These are phyloP conservation scores for Rhyzopertha dominica DNA, from an alignment of 1,140 invertebrate species.

Conservation along the genomic window DNA sequence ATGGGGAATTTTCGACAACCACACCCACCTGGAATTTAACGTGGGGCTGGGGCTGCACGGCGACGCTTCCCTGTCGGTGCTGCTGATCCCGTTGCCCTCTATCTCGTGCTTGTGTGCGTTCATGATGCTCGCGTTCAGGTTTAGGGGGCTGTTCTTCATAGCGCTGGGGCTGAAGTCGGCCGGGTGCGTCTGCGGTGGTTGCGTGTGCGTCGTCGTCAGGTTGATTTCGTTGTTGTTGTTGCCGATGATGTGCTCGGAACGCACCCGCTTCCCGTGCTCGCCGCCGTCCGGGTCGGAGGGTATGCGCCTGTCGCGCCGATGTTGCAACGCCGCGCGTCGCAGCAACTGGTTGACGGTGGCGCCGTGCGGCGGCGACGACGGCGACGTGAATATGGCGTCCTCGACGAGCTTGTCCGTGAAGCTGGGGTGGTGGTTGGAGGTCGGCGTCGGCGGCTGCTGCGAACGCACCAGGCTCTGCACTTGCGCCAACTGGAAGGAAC, in stretches of 20 bases:
- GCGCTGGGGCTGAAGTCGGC: constrained; percentile 63
- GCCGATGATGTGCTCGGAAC: constrained; percentile 56
- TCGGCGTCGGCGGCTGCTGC: constrained; percentile 51
- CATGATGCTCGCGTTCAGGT: constrained; percentile 29
- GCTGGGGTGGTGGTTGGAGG: constrained; percentile 45
- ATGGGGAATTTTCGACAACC: too few relatives aligned
- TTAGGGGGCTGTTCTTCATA: constrained; percentile 42
- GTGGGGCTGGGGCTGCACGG: constrained; percentile 50
- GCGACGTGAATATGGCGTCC: constrained; percentile 56
- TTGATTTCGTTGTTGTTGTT: constrained; percentile 56
- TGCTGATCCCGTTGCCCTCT: constrained; percentile 54
- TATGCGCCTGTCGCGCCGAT: constrained; percentile 55
- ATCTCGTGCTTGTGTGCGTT: constrained; percentile 45
- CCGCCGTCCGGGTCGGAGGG: constrained; percentile 56
- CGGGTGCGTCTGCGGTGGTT: constrained; percentile 55
- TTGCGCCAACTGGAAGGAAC: constrained; percentile 50
- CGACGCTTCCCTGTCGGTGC: constrained; percentile 50
- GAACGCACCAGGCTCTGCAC: constrained; percentile 54
- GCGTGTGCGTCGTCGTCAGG: constrained; percentile 44
- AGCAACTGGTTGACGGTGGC: constrained; percentile 59
- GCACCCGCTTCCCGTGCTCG: constrained; percentile 48
- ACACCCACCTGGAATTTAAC: constrained; percentile 20
- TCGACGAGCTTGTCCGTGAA: constrained; percentile 54
- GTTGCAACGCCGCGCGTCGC: constrained; percentile 59
- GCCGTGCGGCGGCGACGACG: constrained; percentile 52